A percentile compares a stretch with the other conserved stretches of the same genome.
phyloP scores from a whole-genome alignment of 1,140 invertebrate species.

The Mylabris phalerata region DNA sequence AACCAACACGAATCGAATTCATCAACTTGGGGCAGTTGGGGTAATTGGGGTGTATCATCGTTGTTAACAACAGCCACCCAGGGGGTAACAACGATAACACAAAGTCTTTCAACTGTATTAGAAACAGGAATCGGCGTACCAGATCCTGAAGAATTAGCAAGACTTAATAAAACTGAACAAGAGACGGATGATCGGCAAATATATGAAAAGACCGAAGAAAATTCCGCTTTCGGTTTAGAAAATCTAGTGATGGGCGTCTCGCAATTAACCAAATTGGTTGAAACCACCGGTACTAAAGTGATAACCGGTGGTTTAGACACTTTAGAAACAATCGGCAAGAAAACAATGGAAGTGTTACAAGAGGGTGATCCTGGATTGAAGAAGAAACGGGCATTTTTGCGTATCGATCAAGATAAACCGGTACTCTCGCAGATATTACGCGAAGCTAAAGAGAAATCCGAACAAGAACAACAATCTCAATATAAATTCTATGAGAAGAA shows the following conservation, averaged over 20 bases:
- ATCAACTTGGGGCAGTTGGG: slow-evolving; percentile 45
- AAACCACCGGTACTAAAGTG: slow-evolving; percentile 67
- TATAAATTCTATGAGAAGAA: slow-evolving; percentile 50
- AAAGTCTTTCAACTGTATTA: slow-evolving; percentile 65
- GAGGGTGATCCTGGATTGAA: slow-evolving; percentile 82
- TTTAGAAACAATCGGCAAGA: slow-evolving; percentile 85
- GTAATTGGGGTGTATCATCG: slow-evolving; percentile 64
- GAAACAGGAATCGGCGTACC: slow-evolving; percentile 70
- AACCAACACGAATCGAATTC: slow-evolving; percentile 7
- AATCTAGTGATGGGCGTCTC: slow-evolving; percentile 61
- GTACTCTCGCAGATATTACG: slow-evolving; percentile 63
- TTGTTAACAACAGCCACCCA: slow-evolving; percentile 64
- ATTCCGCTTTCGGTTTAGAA: slow-evolving; percentile 48
- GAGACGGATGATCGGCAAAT: slow-evolving; percentile 7
- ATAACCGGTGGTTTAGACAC: slow-evolving; percentile 79
- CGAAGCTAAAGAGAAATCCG: slow-evolving; percentile 77
- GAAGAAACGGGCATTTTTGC: slow-evolving; percentile 72
- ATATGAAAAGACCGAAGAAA: background rate
- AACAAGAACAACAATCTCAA: slow-evolving; percentile 55
- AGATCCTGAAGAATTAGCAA: slow-evolving; percentile 66
- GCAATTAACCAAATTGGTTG: slow-evolving; percentile 60
- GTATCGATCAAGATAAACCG: slow-evolving; percentile 51
- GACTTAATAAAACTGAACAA: slow-evolving; percentile 41
- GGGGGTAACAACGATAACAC: slow-evolving; percentile 67
- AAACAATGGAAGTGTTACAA: slow-evolving; percentile 87